Percentiles rank a stretch among this genome's conserved stretches.
Evolutionary conservation across 2,888 invertebrate genomes (phyloP).

Genomic region (Protophormia terraenovae): DNA sequence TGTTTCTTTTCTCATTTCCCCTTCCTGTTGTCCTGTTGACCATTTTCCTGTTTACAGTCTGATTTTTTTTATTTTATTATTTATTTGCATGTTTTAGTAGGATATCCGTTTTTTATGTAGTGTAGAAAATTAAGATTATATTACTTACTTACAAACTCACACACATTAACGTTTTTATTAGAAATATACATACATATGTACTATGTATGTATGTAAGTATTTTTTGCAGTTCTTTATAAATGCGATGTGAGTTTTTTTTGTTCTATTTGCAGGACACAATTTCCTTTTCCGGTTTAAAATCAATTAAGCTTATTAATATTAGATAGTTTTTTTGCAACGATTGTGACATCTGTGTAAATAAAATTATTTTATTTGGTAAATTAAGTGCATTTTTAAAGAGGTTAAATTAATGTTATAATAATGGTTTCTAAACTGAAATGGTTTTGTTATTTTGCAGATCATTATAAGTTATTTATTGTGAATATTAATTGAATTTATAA

Average conservation of each 20-base stretch:
- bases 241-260: slow-evolving; percentile 6
- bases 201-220: too few relatives aligned
- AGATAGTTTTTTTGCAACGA: slow-evolving; percentile 31
- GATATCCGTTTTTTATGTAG: slow-evolving; percentile 50
- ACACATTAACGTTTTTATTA: neutral
- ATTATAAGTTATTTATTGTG: neutral
- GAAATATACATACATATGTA: neutral
- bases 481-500: too few relatives aligned
- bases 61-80: slow-evolving; percentile 16
- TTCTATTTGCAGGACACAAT: neutral
- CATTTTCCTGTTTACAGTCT: neutral
- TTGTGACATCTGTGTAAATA: slow-evolving; percentile 47
- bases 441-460: neutral
- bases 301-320: slow-evolving; percentile 62
- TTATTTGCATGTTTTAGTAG: slow-evolving; percentile 38
- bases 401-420: slow-evolving; percentile 22
- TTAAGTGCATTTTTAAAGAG: slow-evolving; percentile 34
- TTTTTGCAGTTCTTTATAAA: neutral
- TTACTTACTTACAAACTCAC: neutral
- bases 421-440: slow-evolving; percentile 13
- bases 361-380: slow-evolving; percentile 5
- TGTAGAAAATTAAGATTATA: slow-evolving; percentile 32
- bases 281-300: slow-evolving; percentile 45
- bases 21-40: slow-evolving; percentile 15
- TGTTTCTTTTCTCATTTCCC: neutral